A percentile compares a stretch with the other conserved stretches of the same genome.
Evolutionary conservation across 2,113 vertebrate species (phyloP).

Genomic region (Peucedramus taeniatus): DNA sequence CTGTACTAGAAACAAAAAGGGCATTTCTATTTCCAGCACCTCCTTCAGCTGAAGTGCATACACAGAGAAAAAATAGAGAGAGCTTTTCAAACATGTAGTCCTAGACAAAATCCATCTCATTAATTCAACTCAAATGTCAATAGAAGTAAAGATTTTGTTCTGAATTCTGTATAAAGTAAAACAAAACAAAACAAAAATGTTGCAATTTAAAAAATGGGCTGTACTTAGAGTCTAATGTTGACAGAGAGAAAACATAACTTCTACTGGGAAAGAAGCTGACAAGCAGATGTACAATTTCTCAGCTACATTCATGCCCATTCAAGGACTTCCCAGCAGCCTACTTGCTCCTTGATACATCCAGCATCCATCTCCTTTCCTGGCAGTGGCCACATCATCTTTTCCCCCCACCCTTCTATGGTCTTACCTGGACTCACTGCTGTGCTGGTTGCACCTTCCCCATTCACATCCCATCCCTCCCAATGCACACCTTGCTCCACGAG

Average conservation of each 20-base stretch:
- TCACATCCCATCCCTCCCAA: neutral
- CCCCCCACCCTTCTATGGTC: neutral
- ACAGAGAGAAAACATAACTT: neutral
- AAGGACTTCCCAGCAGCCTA: neutral
- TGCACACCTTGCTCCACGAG: neutral
- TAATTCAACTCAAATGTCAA: neutral
- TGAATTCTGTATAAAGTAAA: neutral
- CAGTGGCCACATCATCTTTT: neutral
- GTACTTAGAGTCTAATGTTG: neutral
- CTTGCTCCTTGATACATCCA: neutral
- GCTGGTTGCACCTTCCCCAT: rapidly evolving
- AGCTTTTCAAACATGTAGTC: neutral
- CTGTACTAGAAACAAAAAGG: neutral
- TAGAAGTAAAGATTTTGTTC: neutral
- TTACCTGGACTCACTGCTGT: neutral
- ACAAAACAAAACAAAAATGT: neutral
- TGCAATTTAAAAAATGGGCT: neutral
- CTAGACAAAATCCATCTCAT: neutral
- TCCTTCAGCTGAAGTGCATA: neutral
- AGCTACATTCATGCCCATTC: neutral
- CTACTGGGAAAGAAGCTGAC: neutral
- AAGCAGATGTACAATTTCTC: neutral
- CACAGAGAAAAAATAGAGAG: neutral
- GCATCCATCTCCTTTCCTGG: neutral
- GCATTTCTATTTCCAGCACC: neutral